phyloP scores from a whole-genome alignment of 2,888 invertebrate species.

The Agriopis leucophaearia region DNA sequence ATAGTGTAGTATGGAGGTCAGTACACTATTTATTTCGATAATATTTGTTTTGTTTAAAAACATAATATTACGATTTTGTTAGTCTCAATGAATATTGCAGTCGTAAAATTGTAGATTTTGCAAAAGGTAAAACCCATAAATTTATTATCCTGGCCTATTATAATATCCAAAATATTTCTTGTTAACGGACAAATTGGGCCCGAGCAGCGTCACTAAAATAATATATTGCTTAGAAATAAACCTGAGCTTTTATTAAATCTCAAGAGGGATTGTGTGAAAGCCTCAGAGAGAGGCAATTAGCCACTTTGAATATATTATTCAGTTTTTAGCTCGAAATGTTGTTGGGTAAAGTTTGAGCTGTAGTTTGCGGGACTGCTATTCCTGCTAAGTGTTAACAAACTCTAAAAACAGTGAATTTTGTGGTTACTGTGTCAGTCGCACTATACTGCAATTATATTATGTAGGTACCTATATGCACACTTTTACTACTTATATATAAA shows the following conservation, averaged over 20 bases:
- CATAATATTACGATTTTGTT: too few species aligned
- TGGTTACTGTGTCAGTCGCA: not conserved
- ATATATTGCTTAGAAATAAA: slow-evolving; percentile 34
- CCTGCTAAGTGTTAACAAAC: slow-evolving; percentile 2
- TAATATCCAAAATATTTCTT: not conserved
- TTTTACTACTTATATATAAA: too few species aligned
- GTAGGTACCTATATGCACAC: too few species aligned
- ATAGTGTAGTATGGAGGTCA: not conserved
- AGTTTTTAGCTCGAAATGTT: slow-evolving; percentile 9
- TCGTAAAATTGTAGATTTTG: too few species aligned
- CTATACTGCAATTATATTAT: not conserved
- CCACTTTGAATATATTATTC: slow-evolving; percentile 16
- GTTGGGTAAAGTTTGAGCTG: slow-evolving; percentile 5
- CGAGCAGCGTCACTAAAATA: slow-evolving; percentile 10
- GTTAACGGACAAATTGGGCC: slow-evolving; percentile 1
- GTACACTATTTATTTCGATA: too few species aligned
- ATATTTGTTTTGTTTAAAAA: too few species aligned
- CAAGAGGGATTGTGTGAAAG: slow-evolving; percentile 13
- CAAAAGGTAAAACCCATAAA: not conserved
- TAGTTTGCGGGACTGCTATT: not conserved
- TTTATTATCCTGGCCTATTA: not conserved
- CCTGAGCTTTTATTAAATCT: slow-evolving; percentile 22
- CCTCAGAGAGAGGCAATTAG: slow-evolving; percentile 23
- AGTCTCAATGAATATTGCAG: too few species aligned
- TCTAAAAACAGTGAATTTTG: not conserved